Base-by-base conservation (phyloP, 2,797 vertebrate species). In the Takifugu rubripes region DNA sequence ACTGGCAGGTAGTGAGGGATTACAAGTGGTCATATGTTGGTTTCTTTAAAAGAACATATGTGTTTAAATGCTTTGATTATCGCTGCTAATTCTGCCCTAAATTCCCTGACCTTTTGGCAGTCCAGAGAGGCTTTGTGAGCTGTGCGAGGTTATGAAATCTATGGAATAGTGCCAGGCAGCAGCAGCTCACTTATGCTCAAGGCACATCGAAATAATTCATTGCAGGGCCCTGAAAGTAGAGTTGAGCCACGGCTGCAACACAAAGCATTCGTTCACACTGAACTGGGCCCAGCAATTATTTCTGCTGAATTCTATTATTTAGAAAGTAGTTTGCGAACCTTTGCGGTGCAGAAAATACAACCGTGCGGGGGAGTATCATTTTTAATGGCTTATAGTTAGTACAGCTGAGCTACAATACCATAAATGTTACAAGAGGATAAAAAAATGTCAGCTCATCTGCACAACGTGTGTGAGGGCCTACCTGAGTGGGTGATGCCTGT, bases 201-300 rank as follows among this genome's bases (percentile, higher is more conserved):
- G 75, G 80, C 82, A 75, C 68, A 65, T 36, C 74, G 77, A 84
- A 88, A 88, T 88, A 83, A 88, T 89, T 89, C 69, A 87, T 84
- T 25, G 68, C 64, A 49, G 55, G 43, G 63, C 79, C 77, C 74
- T 79, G 70, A 83, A 83, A 79, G 75, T 66, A 14, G 0, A 74
- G 68, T 27, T 16, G 52, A 75, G 56, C 62, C 68, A 64, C 46
- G 65, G 68, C 60, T 59, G 66, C 70, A 74, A 81, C 74, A 72
- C 66, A 50, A 60, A 78, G 52, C 56, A 66, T 78, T 83, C 65
- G 66, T 56, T 29, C 59, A 56, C 36, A 7, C 48, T 46, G 52
- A 42, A 51, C 55, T 40, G 25, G 50, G 52, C 53, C 54, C 46
- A 61, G 53, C 58, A 59, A 61, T 74, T 72, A 67, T 80, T 66